Conservation (phyloP, 2,113 vertebrate species). For the Limnothrissa miodon region DNA sequence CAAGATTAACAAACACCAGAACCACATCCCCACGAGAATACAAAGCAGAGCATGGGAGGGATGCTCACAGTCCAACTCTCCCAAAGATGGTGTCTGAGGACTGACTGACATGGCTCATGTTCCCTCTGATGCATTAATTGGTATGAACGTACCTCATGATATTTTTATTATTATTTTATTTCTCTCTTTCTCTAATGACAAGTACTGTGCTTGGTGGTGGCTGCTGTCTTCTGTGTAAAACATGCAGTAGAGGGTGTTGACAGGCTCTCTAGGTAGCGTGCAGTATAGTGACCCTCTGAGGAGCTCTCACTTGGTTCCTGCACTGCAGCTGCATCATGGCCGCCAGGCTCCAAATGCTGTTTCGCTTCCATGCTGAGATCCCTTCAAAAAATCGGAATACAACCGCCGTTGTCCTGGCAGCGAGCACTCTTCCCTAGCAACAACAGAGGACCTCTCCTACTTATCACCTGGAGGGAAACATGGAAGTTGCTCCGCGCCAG, state of each 20-base stretch:
- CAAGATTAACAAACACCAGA: constrained; percentile 1
- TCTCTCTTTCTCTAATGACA: background rate
- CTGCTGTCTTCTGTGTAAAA: too few species aligned
- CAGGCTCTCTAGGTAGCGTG: too few species aligned
- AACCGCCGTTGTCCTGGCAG: background rate
- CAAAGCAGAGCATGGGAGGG: background rate
- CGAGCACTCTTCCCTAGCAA: constrained; percentile 1
- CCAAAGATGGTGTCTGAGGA: background rate
- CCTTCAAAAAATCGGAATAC: background rate
- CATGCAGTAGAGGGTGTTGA: background rate
- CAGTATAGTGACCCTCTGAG: too few species aligned
- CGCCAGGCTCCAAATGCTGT: background rate
- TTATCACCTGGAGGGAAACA: background rate
- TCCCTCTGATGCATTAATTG: background rate
- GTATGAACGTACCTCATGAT: background rate
- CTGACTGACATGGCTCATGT: background rate
- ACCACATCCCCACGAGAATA: background rate
- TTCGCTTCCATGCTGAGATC: background rate
- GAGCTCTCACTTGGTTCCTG: background rate
- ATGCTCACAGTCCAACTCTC: too few species aligned
- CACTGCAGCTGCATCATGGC: background rate
- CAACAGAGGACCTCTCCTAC: background rate
- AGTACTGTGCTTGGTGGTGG: background rate
- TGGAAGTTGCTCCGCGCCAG: background rate
- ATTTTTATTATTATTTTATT: too few species aligned